Base-by-base conservation (phyloP, 2,797 vertebrate genomes). In the Xiphorhynchus erythropygius region DNA sequence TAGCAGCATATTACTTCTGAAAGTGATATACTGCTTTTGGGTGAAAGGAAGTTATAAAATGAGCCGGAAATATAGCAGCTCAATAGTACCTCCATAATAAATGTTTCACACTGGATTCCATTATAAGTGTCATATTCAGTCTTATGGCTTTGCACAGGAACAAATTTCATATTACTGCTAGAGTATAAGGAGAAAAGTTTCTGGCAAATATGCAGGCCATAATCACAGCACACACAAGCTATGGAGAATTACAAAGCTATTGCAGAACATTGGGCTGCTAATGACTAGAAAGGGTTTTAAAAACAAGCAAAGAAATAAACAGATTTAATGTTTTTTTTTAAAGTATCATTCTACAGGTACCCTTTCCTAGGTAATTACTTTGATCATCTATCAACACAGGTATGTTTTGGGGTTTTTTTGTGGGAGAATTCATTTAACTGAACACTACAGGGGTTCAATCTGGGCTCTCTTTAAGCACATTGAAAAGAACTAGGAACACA, bases 21-120 rank as follows among this genome's bases (percentile, higher is more conserved):
- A 91, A 89, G 28, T 87, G 78, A 89, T 80, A 65, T 25, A 92
- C 23, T 57, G 25, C 55, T 91, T 87, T 75, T 0, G 3, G 93
- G 33, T 84, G 50, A 91, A 84, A 94, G 87, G 75, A 95, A 93
- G 82, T 89, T 78, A 69, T 82, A 92, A 96, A 94, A 93, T 69
- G n/a, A 87, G 68, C 65, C 1, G 1, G 81, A 97, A 94, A 87
- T 65, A 47, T 32, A 77, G 37, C 1, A 2, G 47, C 30, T 94
- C 78, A 80, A 28, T 90, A 92, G 92, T 71, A 60, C 25, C 35
- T 63, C 50, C 42, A 52, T 71, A 87, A 84, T 84, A 96, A 91
- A 85, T 71, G 42, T 94, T 97, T 93, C 68, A 84, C 23, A 56
- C 46, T 89, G 67, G 46, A 87, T 94, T 69, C 79, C 57, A 73